Percentiles rank a stretch among this genome's conserved stretches.
phyloP scores from a whole-genome alignment of 64 coral and sea anemone species.

The Acropora tenuis region DNA sequence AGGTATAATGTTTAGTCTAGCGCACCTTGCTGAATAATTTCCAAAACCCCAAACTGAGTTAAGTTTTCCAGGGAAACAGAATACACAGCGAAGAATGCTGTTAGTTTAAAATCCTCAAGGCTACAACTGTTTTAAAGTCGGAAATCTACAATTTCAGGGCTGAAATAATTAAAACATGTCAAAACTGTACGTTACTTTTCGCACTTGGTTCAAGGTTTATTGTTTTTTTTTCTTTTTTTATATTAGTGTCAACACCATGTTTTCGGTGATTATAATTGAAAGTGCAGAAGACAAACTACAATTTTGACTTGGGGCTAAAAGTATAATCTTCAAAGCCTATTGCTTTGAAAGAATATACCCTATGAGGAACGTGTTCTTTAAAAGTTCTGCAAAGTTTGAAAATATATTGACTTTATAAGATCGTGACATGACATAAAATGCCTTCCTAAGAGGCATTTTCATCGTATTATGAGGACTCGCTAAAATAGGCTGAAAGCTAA shows the following conservation, averaged over 20 bases:
- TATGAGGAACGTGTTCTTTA: too few relatives aligned
- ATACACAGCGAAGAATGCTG: slow-evolving; percentile 12
- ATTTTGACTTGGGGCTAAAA: too few relatives aligned
- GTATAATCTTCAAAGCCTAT: not conserved
- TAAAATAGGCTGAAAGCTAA: too few relatives aligned
- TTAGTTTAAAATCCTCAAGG: not conserved
- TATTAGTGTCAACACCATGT: not conserved
- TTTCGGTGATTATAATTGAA: not conserved
- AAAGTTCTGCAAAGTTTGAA: too few relatives aligned
- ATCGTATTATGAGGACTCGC: too few relatives aligned
- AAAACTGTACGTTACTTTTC: too few relatives aligned
- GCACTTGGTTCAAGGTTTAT: too few relatives aligned
- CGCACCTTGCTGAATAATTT: not conserved
- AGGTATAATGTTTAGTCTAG: not conserved
- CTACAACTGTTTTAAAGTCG: not conserved
- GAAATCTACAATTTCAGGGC: not conserved
- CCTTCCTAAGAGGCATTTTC: too few relatives aligned
- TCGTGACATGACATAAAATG: too few relatives aligned
- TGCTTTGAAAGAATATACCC: not conserved
- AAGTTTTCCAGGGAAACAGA: slow-evolving; percentile 4
- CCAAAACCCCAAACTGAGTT: not conserved
- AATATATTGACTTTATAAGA: too few relatives aligned
- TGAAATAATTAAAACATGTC: too few relatives aligned
- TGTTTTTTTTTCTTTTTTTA: not conserved
- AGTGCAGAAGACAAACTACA: too few relatives aligned